Evolutionary conservation across 2,113 vertebrate species (phyloP).

Genomic region (Galbula dea): DNA sequence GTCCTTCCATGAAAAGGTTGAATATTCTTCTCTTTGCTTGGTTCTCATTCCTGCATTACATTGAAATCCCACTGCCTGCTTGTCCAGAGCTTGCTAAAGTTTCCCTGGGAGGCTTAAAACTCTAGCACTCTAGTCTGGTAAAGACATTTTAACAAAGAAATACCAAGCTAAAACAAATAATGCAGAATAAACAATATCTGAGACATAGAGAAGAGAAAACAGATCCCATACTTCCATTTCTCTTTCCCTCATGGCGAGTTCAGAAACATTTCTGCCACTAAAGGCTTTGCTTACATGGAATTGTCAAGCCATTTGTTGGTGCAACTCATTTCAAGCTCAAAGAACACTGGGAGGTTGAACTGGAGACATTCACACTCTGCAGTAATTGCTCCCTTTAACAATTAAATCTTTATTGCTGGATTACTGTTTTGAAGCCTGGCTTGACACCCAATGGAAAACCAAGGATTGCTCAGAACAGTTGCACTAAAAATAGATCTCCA

Average conservation of each 20-base stretch:
- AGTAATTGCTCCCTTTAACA: not conserved
- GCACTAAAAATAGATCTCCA: not conserved
- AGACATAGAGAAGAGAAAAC: not conserved
- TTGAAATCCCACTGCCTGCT: conserved; percentile 61
- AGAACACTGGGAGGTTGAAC: not conserved
- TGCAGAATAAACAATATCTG: conserved; percentile 34
- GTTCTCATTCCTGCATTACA: conserved; percentile 63
- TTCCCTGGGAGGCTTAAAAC: conserved; percentile 41
- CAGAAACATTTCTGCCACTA: conserved; percentile 4
- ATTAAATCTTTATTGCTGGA: not conserved
- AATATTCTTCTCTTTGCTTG: conserved; percentile 61
- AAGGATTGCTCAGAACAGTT: not conserved
- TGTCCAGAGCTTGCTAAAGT: conserved; percentile 40
- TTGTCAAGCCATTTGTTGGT: not conserved
- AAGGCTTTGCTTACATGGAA: conserved; percentile 15
- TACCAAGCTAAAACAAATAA: conserved; percentile 45
- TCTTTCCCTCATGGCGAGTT: not conserved
- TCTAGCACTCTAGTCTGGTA: not conserved
- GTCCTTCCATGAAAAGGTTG: conserved; percentile 65
- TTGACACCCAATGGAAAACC: not conserved
- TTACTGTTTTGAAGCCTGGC: not conserved
- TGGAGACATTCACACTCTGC: not conserved
- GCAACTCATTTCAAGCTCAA: not conserved
- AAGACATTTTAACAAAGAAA: conserved; percentile 16
- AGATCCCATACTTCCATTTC: not conserved